A percentile compares a stretch with the other conserved stretches of the same genome.
Evolutionary conservation across 2,888 invertebrate genomes (phyloP).

Genomic region (Apamea anceps): DNA sequence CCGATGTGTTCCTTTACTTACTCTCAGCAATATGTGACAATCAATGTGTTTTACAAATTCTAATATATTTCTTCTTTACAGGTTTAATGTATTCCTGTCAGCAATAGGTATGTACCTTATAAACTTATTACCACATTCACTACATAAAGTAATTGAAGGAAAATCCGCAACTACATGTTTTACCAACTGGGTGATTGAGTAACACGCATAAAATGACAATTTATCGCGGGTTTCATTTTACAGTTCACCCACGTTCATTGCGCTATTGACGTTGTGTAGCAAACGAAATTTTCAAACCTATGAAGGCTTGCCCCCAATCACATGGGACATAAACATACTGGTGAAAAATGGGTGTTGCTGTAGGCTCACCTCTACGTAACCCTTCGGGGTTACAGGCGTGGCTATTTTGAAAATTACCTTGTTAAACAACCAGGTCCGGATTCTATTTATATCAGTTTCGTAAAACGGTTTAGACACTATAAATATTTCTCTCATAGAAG

Average conservation of each 20-base stretch:
- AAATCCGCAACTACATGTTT: background rate
- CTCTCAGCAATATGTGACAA: background rate
- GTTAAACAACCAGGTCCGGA: too few relatives aligned
- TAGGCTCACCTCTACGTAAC: too few relatives aligned
- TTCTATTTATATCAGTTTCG: slow-evolving; percentile 8
- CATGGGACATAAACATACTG: too few relatives aligned
- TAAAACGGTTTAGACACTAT: slow-evolving; percentile 3
- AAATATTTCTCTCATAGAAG: background rate
- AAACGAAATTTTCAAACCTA: background rate
- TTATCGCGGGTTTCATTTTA: background rate
- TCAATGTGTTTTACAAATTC: background rate
- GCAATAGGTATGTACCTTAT: slow-evolving; percentile 52
- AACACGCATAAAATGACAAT: background rate
- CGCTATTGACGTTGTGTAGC: background rate
- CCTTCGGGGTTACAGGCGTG: too few relatives aligned
- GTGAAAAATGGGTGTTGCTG: too few relatives aligned
- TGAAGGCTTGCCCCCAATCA: too few relatives aligned
- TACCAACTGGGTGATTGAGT: background rate
- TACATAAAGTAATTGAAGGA: background rate
- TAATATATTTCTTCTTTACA: slow-evolving; percentile 44
- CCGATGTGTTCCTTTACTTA: too few relatives aligned
- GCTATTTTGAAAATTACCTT: too few relatives aligned
- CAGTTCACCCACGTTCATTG: background rate
- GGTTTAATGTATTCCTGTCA: slow-evolving; percentile 52
- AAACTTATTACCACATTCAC: background rate